Conservation (phyloP, 2,888 invertebrate genomes). For the Orthonevra nobilis region DNA sequence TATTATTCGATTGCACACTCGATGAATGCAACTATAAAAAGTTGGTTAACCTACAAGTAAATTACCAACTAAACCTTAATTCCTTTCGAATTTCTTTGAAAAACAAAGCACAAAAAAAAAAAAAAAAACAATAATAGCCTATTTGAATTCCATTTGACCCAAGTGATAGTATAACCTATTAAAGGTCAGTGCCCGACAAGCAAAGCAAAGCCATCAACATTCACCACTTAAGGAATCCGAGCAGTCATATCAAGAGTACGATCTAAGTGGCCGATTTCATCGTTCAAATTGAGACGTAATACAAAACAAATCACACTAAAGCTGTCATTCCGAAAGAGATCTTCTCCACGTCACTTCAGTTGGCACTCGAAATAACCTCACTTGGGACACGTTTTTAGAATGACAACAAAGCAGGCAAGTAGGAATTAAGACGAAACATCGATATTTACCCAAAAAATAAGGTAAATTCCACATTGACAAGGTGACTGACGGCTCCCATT, state of each 20-base stretch:
- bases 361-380: neutral
- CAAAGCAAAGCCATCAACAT: slow-evolving; percentile 1
- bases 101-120: no score
- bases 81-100: no score
- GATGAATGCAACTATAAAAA: no score
- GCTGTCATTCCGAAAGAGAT: neutral
- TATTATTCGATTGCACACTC: no score
- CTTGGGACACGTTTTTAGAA: neutral
- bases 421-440: no score
- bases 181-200: slow-evolving; percentile 3
- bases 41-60: no score
- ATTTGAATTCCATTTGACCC: neutral
- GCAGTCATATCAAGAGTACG: neutral
- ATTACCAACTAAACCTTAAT: no score
- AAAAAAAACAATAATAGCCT: neutral
- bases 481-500: slow-evolving; percentile 15
- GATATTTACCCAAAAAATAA: no score
- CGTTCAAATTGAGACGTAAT: slow-evolving; percentile 3
- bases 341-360: neutral
- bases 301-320: slow-evolving; percentile 16
- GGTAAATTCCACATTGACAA: slow-evolving; percentile 13
- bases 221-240: slow-evolving; percentile 7
- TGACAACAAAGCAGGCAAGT: no score
- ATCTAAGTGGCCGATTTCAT: slow-evolving; percentile 6
- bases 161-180: neutral